These are phyloP conservation scores for Stenchaetothrips biformis DNA, from an alignment of 2,888 invertebrate genomes.

Conservation along the genomic window DNA sequence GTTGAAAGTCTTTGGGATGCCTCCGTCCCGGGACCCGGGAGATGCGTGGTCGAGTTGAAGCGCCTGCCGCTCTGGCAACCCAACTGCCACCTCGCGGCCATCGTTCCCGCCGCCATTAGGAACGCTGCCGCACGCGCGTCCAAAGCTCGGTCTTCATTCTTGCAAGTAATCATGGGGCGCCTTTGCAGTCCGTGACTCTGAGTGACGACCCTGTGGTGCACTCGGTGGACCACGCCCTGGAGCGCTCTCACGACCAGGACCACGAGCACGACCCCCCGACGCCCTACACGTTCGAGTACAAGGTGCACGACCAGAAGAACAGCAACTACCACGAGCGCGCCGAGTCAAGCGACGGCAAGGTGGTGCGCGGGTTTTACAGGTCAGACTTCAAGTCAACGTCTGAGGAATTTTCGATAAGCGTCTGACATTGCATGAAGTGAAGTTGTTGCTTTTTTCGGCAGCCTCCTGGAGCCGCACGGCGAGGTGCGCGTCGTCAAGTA, in stretches of 20 bases:
- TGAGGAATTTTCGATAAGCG: not conserved
- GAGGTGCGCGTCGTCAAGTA: conserved; percentile 20
- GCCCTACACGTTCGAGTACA: conserved; percentile 18
- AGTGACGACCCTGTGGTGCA: not conserved
- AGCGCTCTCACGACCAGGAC: not conserved
- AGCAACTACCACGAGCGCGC: conserved; percentile 8
- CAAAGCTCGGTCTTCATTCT: too few relatives aligned
- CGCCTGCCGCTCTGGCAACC: not conserved
- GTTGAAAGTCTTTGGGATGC: too few relatives aligned
- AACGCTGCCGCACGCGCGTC: too few relatives aligned
- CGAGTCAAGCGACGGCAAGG: conserved; percentile 8
- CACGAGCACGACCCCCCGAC: conserved; percentile 1
- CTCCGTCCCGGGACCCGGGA: too few relatives aligned
- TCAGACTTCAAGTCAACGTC: not conserved
- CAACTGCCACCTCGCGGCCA: not conserved
- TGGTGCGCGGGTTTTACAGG: conserved; percentile 7
- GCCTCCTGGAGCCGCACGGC: conserved; percentile 7
- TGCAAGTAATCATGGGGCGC: not conserved
- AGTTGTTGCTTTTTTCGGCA: not conserved
- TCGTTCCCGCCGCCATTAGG: too few relatives aligned
- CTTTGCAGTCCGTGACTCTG: not conserved
- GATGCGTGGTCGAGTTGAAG: too few relatives aligned
- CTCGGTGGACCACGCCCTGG: conserved; percentile 3
- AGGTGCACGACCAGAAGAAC: conserved; percentile 11
- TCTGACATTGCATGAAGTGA: not conserved